These are phyloP conservation scores for Brachionichthys hirsutus DNA, from an alignment of 2,113 vertebrate species.

Conservation along the genomic window DNA sequence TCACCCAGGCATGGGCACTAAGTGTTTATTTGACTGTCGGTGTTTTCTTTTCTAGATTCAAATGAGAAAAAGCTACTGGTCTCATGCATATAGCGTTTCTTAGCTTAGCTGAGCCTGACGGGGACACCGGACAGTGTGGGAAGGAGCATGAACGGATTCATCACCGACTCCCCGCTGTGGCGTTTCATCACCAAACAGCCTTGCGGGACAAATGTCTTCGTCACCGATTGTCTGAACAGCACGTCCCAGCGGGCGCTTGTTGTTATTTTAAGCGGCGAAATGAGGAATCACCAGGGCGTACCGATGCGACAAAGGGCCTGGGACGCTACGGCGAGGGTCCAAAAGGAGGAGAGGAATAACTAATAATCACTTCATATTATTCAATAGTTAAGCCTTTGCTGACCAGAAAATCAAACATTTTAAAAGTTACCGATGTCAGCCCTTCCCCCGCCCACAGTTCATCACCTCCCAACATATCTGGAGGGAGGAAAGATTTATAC, in stretches of 20 bases:
- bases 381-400: too few relatives aligned
- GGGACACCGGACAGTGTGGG: slow-evolving; percentile 50
- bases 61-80: too few relatives aligned
- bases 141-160: slow-evolving; percentile 54
- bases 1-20: too few relatives aligned
- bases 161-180: slow-evolving; percentile 56
- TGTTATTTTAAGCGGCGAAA: slow-evolving; percentile 56
- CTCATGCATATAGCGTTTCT: too few relatives aligned
- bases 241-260: slow-evolving; percentile 48
- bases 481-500: too few relatives aligned
- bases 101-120: slow-evolving; percentile 18
- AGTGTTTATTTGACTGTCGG: too few relatives aligned
- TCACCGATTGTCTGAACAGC: slow-evolving; percentile 59
- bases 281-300: slow-evolving; percentile 39
- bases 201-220: slow-evolving; percentile 45
- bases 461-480: too few relatives aligned
- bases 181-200: slow-evolving; percentile 54
- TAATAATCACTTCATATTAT: neutral
- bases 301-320: neutral
- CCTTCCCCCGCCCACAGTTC: too few relatives aligned
- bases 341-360: neutral
- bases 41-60: too few relatives aligned
- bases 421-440: too few relatives aligned
- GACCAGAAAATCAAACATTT: too few relatives aligned
- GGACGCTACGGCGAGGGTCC: neutral